Evolutionary conservation across 37 sponge, comb jelly and placozoan genomes (phyloP).

Genomic region (Amphimedon queenslandica): DNA sequence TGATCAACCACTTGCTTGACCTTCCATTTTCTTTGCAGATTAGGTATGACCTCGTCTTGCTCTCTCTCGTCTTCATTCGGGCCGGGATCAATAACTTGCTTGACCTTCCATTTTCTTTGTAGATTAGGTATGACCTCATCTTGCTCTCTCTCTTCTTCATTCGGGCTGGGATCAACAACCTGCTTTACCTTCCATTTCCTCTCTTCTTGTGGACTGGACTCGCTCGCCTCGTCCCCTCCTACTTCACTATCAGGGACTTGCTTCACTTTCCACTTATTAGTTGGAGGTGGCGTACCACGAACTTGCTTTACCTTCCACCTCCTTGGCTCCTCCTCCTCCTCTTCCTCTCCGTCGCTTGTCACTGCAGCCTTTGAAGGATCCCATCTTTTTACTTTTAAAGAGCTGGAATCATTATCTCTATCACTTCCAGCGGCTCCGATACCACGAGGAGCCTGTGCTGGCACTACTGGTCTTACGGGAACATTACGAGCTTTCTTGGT

Average conservation of each 20-base stretch:
- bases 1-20: constrained; percentile 9
- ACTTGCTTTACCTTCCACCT: background rate
- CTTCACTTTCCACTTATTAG: background rate
- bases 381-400: background rate
- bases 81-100: no score
- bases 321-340: constrained; percentile 2
- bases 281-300: background rate
- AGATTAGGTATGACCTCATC: constrained; percentile 3
- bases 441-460: no score
- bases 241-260: no score
- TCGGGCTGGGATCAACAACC: no score
- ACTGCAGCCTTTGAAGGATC: constrained; percentile 28
- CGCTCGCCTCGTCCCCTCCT: no score
- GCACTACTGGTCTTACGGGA: background rate
- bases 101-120: constrained; percentile 20
- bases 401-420: background rate
- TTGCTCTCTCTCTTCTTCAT: background rate
- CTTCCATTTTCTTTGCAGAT: constrained; percentile 19
- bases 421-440: no score
- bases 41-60: constrained; percentile 2
- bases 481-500: background rate
- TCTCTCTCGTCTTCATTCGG: background rate
- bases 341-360: constrained; percentile 10
- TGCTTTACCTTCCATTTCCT: constrained; percentile 9
- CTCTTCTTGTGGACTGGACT: no score